Base-by-base conservation (phyloP, 1,140 invertebrate genomes). In the Probaryconus sp. region DNA sequence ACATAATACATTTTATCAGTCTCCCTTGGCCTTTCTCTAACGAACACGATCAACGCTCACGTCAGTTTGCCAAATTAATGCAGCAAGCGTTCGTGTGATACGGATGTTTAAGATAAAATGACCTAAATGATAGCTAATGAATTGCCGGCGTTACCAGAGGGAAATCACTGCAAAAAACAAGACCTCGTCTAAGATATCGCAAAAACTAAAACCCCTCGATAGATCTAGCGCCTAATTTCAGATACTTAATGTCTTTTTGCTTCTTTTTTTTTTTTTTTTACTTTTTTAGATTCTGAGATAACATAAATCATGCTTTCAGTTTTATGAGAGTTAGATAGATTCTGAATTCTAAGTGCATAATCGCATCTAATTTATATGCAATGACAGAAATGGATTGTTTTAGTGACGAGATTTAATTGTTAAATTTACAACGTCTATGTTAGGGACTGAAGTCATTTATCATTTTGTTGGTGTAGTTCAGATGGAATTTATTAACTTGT, bases 1-100 rank as follows among this genome's bases (percentile, higher is more conserved):
- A 78, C 78, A 81, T 80, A 80, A 79, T 81, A 58, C 77, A 75
- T 77, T 81, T 79, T 79, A 81, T 79, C 79, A 56, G 70, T 26
- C 65, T 47, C 48, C 61, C 58, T 45, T 40, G 50, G 67, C 31
- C 72, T 50, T 48, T 60, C 71, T 74, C 65, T 73, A 63, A 73
- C 68, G 60, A 63, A 68, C 55, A 45, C 40, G 45, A 69, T 70
- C 69, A 43, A 16, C 64, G 58, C 61, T 24, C 47, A 61, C 53
- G 65, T 53, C 77, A 35, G 53, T 31, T 48, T 26, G 40, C 68
- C 64, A 58, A 75, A 76, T 78, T 78, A 75, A 75, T 78, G 69
- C 71, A 47, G 45, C 37, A 37, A 45, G 26, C 51, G 50, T 60
- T 40, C 56, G 61, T 58, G 71, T 68, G 72, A 78, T 78, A 69